Evolutionary conservation across 2,888 invertebrate species (phyloP).

Genomic region (Pheosia tremula): DNA sequence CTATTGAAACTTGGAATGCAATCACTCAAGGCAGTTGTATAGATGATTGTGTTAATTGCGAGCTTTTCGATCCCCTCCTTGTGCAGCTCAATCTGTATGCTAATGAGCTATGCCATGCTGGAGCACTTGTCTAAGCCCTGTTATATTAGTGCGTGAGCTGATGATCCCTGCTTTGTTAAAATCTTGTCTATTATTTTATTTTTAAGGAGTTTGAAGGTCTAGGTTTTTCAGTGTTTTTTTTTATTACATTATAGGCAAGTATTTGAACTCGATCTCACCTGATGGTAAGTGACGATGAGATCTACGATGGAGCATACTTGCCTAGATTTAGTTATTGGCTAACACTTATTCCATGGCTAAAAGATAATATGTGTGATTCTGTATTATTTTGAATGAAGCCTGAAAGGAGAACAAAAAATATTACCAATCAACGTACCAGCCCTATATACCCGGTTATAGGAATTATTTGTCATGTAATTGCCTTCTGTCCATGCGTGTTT

Average conservation of each 20-base stretch:
- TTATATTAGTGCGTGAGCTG: conserved; percentile 31
- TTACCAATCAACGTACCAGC: no score
- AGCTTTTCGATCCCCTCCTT: conserved; percentile 54
- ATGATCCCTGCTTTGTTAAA: neutral
- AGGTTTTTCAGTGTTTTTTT: no score
- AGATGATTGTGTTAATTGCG: conserved; percentile 57
- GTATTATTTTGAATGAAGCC: neutral
- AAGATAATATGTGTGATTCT: neutral
- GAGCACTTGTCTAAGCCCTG: conserved; percentile 41
- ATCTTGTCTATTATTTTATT: neutral
- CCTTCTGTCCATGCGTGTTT: conserved; percentile 42
- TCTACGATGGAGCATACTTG: no score
- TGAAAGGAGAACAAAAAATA: no score
- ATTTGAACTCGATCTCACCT: no score
- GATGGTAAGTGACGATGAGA: no score
- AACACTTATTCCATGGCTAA: neutral
- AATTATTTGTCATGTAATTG: conserved; percentile 41
- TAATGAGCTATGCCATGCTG: conserved; percentile 55
- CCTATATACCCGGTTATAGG: conserved; percentile 23
- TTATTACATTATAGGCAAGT: no score
- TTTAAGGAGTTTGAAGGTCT: no score
- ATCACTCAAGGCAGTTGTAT: conserved; percentile 36
- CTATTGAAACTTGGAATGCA: conserved; percentile 29
- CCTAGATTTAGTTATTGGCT: no score
- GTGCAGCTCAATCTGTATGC: conserved; percentile 74